These are phyloP conservation scores for Gymnopithys bicolor DNA, from an alignment of 2,797 vertebrate genomes.

Conservation along the genomic window DNA sequence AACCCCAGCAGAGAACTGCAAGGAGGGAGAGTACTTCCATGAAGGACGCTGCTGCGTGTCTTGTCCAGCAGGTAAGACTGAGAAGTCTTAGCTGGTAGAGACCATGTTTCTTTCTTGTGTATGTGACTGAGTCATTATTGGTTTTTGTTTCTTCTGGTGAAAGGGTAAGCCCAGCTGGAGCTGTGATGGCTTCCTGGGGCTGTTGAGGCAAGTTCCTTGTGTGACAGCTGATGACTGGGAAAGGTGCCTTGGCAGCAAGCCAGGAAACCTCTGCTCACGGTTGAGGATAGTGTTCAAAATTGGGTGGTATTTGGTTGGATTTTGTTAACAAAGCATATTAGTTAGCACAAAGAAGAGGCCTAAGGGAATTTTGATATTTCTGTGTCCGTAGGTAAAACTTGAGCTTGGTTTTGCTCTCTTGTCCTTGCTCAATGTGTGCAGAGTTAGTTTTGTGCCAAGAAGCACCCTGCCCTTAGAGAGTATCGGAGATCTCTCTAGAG, in stretches of 20 bases:
- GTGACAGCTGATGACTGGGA: background rate
- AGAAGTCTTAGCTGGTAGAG: fast-evolving
- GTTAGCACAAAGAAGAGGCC: fast-evolving
- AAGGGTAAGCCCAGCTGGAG: fast-evolving
- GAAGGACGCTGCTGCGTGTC: background rate
- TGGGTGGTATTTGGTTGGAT: background rate
- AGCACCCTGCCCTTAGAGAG: background rate
- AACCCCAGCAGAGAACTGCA: background rate
- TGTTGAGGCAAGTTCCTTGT: fast-evolving
- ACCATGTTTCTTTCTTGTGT: fast-evolving
- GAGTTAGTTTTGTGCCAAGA: background rate
- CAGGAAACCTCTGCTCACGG: background rate
- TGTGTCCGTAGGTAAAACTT: background rate
- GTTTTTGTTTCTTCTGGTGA: fast-evolving
- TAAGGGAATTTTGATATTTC: background rate
- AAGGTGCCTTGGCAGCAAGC: background rate
- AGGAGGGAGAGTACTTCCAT: background rate
- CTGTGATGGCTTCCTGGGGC: background rate
- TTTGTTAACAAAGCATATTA: background rate
- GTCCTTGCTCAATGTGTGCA: background rate
- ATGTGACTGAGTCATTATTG: fast-evolving
- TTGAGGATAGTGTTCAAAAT: background rate
- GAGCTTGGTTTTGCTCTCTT: background rate
- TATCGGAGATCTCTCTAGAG: background rate
- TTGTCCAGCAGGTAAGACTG: conserved; percentile 62